Base-by-base conservation (phyloP, 2,888 invertebrate species). In the Harpalus rubripes region DNA sequence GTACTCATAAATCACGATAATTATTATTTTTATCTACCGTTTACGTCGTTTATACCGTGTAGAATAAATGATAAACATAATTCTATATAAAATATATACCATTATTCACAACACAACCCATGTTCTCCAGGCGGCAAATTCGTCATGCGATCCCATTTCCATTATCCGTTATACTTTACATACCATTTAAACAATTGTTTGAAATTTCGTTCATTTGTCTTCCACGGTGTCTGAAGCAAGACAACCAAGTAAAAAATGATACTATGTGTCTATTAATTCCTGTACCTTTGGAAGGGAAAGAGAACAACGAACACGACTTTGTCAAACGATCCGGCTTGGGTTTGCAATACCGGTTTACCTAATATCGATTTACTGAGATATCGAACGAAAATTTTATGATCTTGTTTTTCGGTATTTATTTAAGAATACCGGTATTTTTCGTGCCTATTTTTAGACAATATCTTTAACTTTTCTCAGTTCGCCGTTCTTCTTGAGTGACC, bases 241-340 rank as follows among this genome's bases (percentile, higher is more conserved):
- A 52, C 52, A 58, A 78, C 39, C 32, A 79, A 16, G 61, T 81
- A 65, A 81, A 81, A 81, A 81, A 81, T 81, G 32, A 63, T 65
- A 63, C 81, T 63, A 16, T 22, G 52, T 59, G 74, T 78, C 59
- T 84, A 84, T 84, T 65, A 76, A 84, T 84, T 84, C 76, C 65
- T 65, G 59, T 41, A 52, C 61, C 52, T 44, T 16, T 18, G n/a
- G 41, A 59, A 16, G 59, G 63, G 59, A 78, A 59, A 16, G 59
- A 76, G 59, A 78, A 78, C 84, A 84, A 84, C 84, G 78, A 78
- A 78, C 63, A 15, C 78, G 65, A 84, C 84, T 84, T 84, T 78
- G n/a, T 52, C 44, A 84, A 84, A 84, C 65, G 78, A 84, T 84
- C 18, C 32, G 32, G 41, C 26, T 44, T 0, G 32, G 32, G 32